Conservation (phyloP, 1,140 invertebrate genomes). For the Penaeus chinensis region DNA sequence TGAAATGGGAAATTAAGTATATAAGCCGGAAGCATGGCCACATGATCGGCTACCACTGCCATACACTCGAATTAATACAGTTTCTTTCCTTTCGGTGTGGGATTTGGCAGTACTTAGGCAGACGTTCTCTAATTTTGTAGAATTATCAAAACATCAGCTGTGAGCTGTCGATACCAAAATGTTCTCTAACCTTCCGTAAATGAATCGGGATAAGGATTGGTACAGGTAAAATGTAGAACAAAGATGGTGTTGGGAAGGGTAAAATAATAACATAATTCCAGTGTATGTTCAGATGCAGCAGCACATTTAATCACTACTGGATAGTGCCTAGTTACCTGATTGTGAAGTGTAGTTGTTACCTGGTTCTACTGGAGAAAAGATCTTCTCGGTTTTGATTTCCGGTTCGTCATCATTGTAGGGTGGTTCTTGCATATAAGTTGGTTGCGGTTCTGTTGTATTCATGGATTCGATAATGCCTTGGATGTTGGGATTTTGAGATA, state of each 20-base stretch:
- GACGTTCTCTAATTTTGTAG: too few relatives aligned
- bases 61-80: slow-evolving; percentile 23
- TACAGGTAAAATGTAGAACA: too few relatives aligned
- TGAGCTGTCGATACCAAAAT: too few relatives aligned
- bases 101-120: background rate
- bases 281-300: slow-evolving; percentile 25
- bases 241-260: too few relatives aligned
- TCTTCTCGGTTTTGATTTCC: slow-evolving; percentile 46
- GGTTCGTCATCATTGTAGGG: slow-evolving; percentile 47
- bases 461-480: slow-evolving; percentile 41
- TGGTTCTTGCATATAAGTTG: slow-evolving; percentile 17
- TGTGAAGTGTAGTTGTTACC: slow-evolving; percentile 45
- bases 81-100: background rate
- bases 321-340: slow-evolving; percentile 45
- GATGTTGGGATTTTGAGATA: slow-evolving; percentile 46
- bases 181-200: background rate
- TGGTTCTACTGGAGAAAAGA: slow-evolving; percentile 49
- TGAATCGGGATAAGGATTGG: background rate
- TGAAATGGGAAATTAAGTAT: too few relatives aligned
- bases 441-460: background rate
- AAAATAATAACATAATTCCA: slow-evolving; percentile 20
- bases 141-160: too few relatives aligned
- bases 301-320: slow-evolving; percentile 8
- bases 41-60: background rate
- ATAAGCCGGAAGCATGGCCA: too few relatives aligned